Conservation (phyloP, 2,797 vertebrate genomes). For the Xiphorhynchus erythropygius region DNA sequence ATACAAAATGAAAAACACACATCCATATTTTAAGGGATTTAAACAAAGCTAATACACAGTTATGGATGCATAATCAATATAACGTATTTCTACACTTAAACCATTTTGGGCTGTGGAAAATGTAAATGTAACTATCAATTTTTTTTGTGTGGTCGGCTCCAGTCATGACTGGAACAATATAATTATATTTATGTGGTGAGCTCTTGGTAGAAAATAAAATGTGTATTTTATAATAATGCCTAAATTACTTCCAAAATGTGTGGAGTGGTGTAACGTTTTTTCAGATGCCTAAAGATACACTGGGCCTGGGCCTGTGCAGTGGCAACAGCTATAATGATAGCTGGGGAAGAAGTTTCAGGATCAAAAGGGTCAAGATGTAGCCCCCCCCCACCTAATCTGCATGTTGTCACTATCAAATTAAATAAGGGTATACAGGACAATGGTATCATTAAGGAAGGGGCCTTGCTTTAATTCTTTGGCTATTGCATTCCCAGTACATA, state of each 20-base stretch:
- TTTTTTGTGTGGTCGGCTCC: background rate
- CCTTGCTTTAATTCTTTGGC: background rate
- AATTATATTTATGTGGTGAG: background rate
- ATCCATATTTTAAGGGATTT: background rate
- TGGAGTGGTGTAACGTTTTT: background rate
- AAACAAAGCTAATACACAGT: background rate
- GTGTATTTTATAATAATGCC: background rate
- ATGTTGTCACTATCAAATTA: background rate
- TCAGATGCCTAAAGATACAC: background rate
- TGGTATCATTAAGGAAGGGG: background rate
- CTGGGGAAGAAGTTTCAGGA: background rate
- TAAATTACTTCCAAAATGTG: conserved; percentile 13
- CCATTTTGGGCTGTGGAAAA: background rate
- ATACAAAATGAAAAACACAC: background rate
- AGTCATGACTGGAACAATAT: background rate
- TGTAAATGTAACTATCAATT: background rate
- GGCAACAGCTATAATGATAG: background rate
- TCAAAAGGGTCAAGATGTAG: background rate
- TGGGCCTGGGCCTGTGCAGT: background rate
- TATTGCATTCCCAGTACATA: background rate
- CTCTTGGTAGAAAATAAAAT: background rate
- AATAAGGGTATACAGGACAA: background rate
- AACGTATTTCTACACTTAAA: background rate
- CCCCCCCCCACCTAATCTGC: background rate
- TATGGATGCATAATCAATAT: background rate